A percentile compares a stretch with the other conserved stretches of the same genome.
phyloP scores from a whole-genome alignment of 2,888 invertebrate species.

The Zygaena filipendulae region DNA sequence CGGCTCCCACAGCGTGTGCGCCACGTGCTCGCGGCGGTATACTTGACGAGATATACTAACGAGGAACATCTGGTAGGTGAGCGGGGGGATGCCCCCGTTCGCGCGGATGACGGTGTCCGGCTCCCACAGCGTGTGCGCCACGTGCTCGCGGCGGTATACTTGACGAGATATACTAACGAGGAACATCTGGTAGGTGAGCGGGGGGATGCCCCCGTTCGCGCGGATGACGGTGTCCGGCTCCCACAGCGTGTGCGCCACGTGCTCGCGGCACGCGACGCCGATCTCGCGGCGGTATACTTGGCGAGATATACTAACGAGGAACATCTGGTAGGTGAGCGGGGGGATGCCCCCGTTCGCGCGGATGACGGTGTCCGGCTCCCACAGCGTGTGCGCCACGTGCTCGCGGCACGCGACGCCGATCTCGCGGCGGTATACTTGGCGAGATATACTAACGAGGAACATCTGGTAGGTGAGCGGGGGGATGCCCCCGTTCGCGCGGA shows the following conservation, averaged over 20 bases:
- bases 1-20: constrained; percentile 80
- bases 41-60: too few species aligned
- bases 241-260: constrained; percentile 79
- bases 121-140: constrained; percentile 80
- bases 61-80: constrained; percentile 78
- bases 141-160: constrained; percentile 71
- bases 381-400: constrained; percentile 76
- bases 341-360: constrained; percentile 76
- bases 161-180: constrained; percentile 68
- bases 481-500: constrained; percentile 74
- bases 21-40: constrained; percentile 72
- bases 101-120: constrained; percentile 71
- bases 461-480: constrained; percentile 78
- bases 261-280: constrained; percentile 68
- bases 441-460: constrained; percentile 72
- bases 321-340: constrained; percentile 78
- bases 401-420: constrained; percentile 68
- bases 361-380: constrained; percentile 74
- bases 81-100: constrained; percentile 77
- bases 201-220: constrained; percentile 77
- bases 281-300: too few species aligned
- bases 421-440: constrained; percentile 54
- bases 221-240: constrained; percentile 72
- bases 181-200: constrained; percentile 78
- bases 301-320: constrained; percentile 70